Conservation (phyloP, 1,140 invertebrate species). For the Diplogasteroides magnus region DNA sequence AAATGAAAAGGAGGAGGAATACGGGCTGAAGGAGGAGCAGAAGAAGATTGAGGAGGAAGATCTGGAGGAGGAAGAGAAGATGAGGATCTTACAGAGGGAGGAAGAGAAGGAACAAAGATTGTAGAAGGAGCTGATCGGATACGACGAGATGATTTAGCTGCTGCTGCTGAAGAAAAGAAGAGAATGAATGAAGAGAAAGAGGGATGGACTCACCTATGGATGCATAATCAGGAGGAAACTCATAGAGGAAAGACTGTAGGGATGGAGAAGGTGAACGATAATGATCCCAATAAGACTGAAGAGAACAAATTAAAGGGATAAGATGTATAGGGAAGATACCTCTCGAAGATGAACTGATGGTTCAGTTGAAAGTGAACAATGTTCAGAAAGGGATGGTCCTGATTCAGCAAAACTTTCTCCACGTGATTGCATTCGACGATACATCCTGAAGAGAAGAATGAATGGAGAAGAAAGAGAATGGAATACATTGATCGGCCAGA, state of each 20-base stretch:
- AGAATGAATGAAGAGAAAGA: not conserved
- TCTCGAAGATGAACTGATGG: slow-evolving; percentile 47
- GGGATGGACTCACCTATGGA: not conserved
- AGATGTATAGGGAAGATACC: too few relatives aligned
- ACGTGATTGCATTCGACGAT: slow-evolving; percentile 18
- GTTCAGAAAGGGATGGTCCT: slow-evolving; percentile 37
- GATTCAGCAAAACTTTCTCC: slow-evolving; percentile 40
- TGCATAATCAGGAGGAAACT: slow-evolving; percentile 23
- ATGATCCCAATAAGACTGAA: slow-evolving; percentile 34
- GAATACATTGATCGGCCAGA: slow-evolving; percentile 33
- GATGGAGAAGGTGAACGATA: slow-evolving; percentile 45
- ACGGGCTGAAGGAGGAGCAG: slow-evolving; percentile 18
- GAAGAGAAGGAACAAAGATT: not conserved
- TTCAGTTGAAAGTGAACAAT: slow-evolving; percentile 45
- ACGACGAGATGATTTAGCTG: slow-evolving; percentile 41
- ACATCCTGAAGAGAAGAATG: slow-evolving; percentile 2
- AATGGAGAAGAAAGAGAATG: slow-evolving; percentile 2
- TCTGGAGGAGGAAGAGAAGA: too few relatives aligned
- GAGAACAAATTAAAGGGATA: not conserved
- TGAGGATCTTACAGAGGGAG: slow-evolving; percentile 11
- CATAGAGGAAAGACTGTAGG: slow-evolving; percentile 43
- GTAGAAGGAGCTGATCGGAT: not conserved
- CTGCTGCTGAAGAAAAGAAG: slow-evolving; percentile 30
- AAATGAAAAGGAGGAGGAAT: slow-evolving; percentile 16
- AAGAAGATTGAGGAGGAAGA: too few relatives aligned